These are phyloP conservation scores for Arge pagana DNA, from an alignment of 2,888 invertebrate species.

Conservation along the genomic window DNA sequence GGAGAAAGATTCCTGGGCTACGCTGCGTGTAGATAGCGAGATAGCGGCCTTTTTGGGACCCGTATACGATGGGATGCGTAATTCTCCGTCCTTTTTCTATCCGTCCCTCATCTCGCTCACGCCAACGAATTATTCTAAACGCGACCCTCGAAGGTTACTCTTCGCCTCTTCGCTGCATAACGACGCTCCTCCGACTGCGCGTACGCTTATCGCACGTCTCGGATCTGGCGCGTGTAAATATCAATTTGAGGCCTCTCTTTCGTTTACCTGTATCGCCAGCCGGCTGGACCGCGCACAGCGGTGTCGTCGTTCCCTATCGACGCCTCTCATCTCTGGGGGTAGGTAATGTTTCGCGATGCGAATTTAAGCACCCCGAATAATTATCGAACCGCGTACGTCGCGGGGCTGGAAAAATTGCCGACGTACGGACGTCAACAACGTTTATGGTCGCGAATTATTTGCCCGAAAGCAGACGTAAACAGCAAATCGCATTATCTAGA, in stretches of 20 bases:
- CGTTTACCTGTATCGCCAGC: too few species aligned
- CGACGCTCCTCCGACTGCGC: slow-evolving; percentile 8
- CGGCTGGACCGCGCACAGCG: too few species aligned
- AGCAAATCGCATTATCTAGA: slow-evolving; percentile 15
- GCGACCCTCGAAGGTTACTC: slow-evolving; percentile 8
- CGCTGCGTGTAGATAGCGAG: slow-evolving; percentile 18
- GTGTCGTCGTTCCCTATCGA: too few species aligned
- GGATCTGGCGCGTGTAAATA: slow-evolving; percentile 16
- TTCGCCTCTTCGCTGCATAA: slow-evolving; percentile 4
- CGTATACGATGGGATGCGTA: slow-evolving; percentile 1
- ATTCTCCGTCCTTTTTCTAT: neutral
- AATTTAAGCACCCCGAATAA: too few species aligned
- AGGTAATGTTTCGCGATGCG: too few species aligned
- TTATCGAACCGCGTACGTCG: too few species aligned
- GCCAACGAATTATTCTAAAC: slow-evolving; percentile 10
- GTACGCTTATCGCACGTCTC: neutral
- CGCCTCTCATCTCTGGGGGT: too few species aligned
- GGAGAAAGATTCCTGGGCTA: slow-evolving; percentile 22
- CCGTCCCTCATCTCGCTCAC: neutral
- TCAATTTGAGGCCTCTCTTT: slow-evolving; percentile 8
- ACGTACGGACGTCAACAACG: too few species aligned
- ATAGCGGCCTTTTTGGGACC: slow-evolving; percentile 21
- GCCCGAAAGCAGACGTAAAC: slow-evolving; percentile 15
- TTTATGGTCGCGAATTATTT: slow-evolving; percentile 13
- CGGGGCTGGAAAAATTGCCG: too few species aligned